phyloP scores from a whole-genome alignment of 92 coral and sea anemone species.

The Epizoanthus rinbou region DNA sequence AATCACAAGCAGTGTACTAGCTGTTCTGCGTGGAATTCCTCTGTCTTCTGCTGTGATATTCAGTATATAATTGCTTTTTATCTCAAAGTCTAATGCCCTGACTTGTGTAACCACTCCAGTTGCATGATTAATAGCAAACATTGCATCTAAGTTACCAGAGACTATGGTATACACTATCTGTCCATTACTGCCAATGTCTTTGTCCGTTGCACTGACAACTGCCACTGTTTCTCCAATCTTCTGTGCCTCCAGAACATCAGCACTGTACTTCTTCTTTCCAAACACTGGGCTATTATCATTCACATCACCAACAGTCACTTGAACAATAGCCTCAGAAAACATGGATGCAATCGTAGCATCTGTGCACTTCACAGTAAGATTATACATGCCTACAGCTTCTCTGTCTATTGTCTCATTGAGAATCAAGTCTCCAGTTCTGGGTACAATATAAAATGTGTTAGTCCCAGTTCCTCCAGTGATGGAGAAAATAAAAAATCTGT shows the following conservation, averaged over 20 bases:
- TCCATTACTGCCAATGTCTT: slow-evolving; percentile 80
- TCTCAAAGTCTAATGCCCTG: slow-evolving; percentile 86
- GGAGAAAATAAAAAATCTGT: slow-evolving; percentile 72
- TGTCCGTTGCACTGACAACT: slow-evolving; percentile 76
- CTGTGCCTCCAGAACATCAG: slow-evolving; percentile 63
- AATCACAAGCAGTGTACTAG: slow-evolving; percentile 63
- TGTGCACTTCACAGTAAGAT: slow-evolving; percentile 77
- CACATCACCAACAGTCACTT: slow-evolving; percentile 75
- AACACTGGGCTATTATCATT: slow-evolving; percentile 88
- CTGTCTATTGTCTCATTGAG: slow-evolving; percentile 77
- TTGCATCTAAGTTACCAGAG: slow-evolving; percentile 82
- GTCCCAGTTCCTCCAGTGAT: slow-evolving; percentile 66
- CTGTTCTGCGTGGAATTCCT: slow-evolving; percentile 67
- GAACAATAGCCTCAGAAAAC: slow-evolving; percentile 68
- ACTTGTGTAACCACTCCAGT: slow-evolving; percentile 74
- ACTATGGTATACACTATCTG: slow-evolving; percentile 80
- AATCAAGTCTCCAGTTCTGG: slow-evolving; percentile 65
- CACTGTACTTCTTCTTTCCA: slow-evolving; percentile 20
- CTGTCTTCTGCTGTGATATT: slow-evolving; percentile 88
- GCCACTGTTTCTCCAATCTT: slow-evolving; percentile 59
- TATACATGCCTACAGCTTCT: slow-evolving; percentile 66
- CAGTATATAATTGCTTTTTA: slow-evolving; percentile 56
- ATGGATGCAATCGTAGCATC: slow-evolving; percentile 57
- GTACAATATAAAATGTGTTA: slow-evolving; percentile 55
- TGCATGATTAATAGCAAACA: slow-evolving; percentile 76